Evolutionary conservation across 2,888 invertebrate genomes (phyloP).

Genomic region (Acrobasis suavella): DNA sequence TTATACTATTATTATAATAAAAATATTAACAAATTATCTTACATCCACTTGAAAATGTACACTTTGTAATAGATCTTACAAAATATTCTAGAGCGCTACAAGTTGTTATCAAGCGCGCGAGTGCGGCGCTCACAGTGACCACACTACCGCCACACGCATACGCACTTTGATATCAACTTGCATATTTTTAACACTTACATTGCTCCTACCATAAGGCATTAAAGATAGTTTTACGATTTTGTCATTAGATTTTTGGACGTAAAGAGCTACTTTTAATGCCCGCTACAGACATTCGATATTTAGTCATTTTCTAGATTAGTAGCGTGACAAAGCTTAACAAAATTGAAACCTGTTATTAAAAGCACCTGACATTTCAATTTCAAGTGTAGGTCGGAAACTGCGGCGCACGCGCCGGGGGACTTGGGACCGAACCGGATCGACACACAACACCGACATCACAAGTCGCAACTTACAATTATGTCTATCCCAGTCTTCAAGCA

Average conservation of each 20-base stretch:
- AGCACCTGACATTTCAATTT: conserved; percentile 47
- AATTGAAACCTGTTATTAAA: conserved; percentile 46
- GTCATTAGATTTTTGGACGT: conserved; percentile 48
- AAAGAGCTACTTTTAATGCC: conserved; percentile 54
- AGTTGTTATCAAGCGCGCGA: conserved; percentile 47
- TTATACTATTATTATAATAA: conserved; percentile 79
- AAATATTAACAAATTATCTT: conserved; percentile 83
- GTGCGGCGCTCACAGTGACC: background rate
- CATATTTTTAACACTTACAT: conserved; percentile 63
- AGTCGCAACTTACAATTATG: conserved; percentile 17
- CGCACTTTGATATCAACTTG: conserved; percentile 51
- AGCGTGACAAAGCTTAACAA: conserved; percentile 47
- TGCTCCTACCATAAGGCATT: conserved; percentile 62
- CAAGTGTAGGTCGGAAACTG: conserved; percentile 12
- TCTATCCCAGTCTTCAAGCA: conserved; percentile 37
- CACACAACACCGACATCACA: conserved; percentile 10
- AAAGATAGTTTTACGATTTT: conserved; percentile 47
- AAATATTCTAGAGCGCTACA: conserved; percentile 66
- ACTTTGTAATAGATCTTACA: conserved; percentile 77
- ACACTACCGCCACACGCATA: conserved; percentile 24
- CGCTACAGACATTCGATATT: conserved; percentile 40
- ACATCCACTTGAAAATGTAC: conserved; percentile 81
- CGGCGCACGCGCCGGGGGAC: background rate
- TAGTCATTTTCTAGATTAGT: conserved; percentile 46
- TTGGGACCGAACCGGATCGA: background rate